A percentile compares a stretch with the other conserved stretches of the same genome.
Evolutionary conservation across 2,113 vertebrate genomes (phyloP).

Genomic region (Lasiurus borealis): DNA sequence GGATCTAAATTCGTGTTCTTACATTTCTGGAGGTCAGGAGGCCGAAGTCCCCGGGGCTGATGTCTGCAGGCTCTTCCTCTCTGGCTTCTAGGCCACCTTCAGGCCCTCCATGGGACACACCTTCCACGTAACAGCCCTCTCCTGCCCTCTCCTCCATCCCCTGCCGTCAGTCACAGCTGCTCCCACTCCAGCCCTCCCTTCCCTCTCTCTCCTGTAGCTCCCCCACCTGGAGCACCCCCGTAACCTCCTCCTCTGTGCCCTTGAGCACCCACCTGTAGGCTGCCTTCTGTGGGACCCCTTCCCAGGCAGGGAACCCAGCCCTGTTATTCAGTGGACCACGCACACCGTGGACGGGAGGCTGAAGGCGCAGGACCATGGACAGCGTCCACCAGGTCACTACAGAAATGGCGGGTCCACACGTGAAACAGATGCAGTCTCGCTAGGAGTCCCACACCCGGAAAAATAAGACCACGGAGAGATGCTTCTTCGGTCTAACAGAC

Average conservation of each 20-base stretch:
- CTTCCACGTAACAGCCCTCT: neutral
- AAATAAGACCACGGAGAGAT: neutral
- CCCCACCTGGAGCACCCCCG: neutral
- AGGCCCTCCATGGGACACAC: neutral
- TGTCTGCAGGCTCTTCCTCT: neutral
- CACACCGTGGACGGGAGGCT: neutral
- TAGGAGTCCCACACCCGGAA: neutral
- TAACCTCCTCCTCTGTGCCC: neutral
- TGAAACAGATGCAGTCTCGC: neutral
- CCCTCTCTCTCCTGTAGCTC: neutral
- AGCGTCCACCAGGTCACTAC: neutral
- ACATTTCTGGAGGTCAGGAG: neutral
- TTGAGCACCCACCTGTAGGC: neutral
- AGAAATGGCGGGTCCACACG: neutral
- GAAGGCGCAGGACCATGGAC: neutral
- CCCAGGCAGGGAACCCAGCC: neutral
- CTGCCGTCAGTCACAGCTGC: rapidly evolving
- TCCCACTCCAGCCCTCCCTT: neutral
- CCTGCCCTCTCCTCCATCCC: neutral
- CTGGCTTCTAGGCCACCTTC: neutral
- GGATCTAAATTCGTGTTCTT: neutral
- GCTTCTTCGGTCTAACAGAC: neutral
- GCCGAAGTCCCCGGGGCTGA: neutral
- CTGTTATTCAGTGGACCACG: neutral
- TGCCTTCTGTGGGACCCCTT: neutral